Evolutionary conservation across 2,113 vertebrate species (phyloP).

Genomic region (Microcebus griseorufus): DNA sequence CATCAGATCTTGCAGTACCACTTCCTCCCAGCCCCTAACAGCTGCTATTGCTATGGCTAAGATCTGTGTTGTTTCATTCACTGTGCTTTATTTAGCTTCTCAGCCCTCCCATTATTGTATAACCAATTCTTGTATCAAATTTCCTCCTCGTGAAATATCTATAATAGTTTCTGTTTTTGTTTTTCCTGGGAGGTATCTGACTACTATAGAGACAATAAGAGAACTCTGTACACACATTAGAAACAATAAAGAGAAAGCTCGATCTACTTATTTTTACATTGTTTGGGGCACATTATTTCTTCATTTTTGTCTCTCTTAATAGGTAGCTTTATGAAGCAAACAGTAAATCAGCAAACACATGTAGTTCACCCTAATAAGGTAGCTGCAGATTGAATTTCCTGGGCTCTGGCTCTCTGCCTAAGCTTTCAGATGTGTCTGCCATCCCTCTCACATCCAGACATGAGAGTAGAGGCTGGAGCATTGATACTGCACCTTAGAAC

Average conservation of each 20-base stretch:
- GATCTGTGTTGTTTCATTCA: neutral
- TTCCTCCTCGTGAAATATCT: neutral
- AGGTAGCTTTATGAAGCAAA: neutral
- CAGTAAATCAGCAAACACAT: neutral
- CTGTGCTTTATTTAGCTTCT: neutral
- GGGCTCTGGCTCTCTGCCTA: neutral
- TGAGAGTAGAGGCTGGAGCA: neutral
- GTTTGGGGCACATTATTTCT: neutral
- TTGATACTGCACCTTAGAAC: neutral
- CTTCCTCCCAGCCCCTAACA: neutral
- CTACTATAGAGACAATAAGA: neutral
- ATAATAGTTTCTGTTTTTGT: neutral
- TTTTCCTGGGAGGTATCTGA: neutral
- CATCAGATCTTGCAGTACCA: rapidly evolving
- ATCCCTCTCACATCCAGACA: neutral
- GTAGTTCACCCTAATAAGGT: neutral
- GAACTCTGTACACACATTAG: neutral
- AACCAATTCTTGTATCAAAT: neutral
- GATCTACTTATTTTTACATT: neutral
- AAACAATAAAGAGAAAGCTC: neutral
- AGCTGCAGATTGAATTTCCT: neutral
- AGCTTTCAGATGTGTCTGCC: neutral
- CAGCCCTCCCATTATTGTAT: neutral
- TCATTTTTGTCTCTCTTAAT: neutral
- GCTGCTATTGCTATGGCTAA: neutral